Base-by-base conservation (phyloP, 2,888 invertebrate species). In the Hypselothyrea guttata region DNA sequence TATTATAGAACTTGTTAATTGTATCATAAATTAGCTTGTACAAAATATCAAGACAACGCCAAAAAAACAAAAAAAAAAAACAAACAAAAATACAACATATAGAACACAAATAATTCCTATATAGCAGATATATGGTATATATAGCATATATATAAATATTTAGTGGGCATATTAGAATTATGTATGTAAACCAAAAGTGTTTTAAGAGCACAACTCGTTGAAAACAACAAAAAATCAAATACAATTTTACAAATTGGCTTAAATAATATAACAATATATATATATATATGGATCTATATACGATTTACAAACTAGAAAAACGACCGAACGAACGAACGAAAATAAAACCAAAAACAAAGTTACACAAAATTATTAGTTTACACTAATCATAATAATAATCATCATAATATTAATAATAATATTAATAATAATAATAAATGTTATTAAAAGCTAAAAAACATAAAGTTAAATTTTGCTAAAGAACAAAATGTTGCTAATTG, bases 121-220 rank as follows among this genome's bases (percentile, higher is more conserved):
- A 53, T 8, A 33, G 38, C 18, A 37, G 18, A 34, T 49, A 28
- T 35, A 48, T 46, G 8, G n/a, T 7, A 38, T 18, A 48, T 11
- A 22, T 4, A 4, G 30, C 16, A 33, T 27, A 31, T 42, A 31
- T 42, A 48, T 47, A 44, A 38, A 52, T 37, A 58, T 57, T 47
- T 42, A 4, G 38, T 55, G 48, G 44, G 37, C 49, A 22, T 49
- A 31, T 47, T 52, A 27, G 44, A 48, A 57, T 53, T 38, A 18
- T 44, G 27, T 55, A 41, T 38, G 41, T 68, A 64, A 69, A 56
- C 61, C 61, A 69, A 69, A 75, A 64, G 75, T 75, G 66, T 72
- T 76, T 76, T 78, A 58, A 70, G 75, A 76, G 78, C 62, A 79
- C 76, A 75, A 76, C 76, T 78, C 76, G 65, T 69, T 47, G 44